Conservation (phyloP, 2,888 invertebrate genomes). For the Colostygia pectinataria region DNA sequence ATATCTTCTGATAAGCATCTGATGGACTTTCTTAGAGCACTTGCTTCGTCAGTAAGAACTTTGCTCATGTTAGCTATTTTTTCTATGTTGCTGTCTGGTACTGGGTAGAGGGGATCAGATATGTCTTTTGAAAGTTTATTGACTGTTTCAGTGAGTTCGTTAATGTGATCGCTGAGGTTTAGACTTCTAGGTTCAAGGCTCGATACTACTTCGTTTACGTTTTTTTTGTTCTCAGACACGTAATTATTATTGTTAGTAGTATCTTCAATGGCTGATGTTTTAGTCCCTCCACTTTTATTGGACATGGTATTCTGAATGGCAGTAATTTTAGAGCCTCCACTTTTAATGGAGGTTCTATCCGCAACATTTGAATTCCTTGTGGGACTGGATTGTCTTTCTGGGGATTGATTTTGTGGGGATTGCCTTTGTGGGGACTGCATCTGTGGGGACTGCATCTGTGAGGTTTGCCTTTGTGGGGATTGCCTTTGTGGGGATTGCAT, state of each 20-base stretch:
- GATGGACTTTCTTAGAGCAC: constrained; percentile 66
- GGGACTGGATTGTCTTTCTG: constrained; percentile 18
- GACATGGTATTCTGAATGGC: constrained; percentile 9
- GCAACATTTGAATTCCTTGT: constrained; percentile 10
- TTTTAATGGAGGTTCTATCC: constrained; percentile 22
- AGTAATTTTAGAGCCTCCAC: constrained; percentile 10
- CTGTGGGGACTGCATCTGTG: constrained; percentile 1
- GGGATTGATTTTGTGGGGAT: constrained; percentile 16
- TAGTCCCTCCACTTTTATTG: constrained; percentile 14
- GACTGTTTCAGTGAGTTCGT: constrained; percentile 52
- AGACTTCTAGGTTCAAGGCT: constrained; percentile 50
- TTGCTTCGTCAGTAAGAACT: constrained; percentile 68
- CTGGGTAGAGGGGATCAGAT: constrained; percentile 30
- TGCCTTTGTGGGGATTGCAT: constrained; percentile 1
- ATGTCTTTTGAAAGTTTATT: constrained; percentile 45
- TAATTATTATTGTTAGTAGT: constrained; percentile 18
- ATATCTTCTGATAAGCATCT: constrained; percentile 64
- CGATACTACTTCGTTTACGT: constrained; percentile 38
- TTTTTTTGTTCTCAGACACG: constrained; percentile 25
- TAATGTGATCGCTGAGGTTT: constrained; percentile 50
- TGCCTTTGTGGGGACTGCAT: constrained; percentile 1
- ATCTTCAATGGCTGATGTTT: too few relatives aligned
- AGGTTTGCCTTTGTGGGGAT: constrained; percentile 15
- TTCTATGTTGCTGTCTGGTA: constrained; percentile 57
- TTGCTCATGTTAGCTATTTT: constrained; percentile 71